Evolutionary conservation across 1,140 invertebrate species (phyloP).

Genomic region (Caerostris darwini): DNA sequence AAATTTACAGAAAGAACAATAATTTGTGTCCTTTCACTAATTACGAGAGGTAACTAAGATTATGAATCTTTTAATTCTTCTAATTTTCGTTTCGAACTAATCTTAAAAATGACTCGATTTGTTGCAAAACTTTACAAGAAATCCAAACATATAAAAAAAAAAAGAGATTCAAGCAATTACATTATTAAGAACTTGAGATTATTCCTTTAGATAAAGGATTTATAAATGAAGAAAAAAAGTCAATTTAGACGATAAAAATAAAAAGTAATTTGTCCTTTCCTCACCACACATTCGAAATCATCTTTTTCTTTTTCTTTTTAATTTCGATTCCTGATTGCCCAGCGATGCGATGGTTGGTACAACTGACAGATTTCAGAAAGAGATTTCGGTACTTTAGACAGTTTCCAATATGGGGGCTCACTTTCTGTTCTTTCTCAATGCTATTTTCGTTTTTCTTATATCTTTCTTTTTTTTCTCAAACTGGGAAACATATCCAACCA

Average conservation of each 20-base stretch:
- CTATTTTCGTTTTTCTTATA: background rate
- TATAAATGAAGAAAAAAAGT: background rate
- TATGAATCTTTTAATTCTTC: no score
- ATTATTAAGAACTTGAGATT: no score
- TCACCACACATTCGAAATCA: background rate
- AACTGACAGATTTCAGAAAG: constrained; percentile 44
- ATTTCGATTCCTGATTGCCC: background rate
- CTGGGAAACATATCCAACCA: background rate
- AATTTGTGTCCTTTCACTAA: no score
- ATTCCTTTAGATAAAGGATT: background rate
- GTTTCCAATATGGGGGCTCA: constrained; percentile 22
- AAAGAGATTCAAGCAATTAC: no score
- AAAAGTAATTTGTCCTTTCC: background rate
- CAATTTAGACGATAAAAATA: background rate
- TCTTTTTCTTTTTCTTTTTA: background rate
- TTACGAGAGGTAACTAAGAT: no score
- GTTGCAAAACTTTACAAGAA: no score
- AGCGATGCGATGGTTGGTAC: background rate
- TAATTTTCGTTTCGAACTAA: no score
- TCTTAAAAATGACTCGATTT: no score
- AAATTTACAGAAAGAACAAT: no score
- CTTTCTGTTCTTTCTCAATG: background rate
- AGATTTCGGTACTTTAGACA: constrained; percentile 31
- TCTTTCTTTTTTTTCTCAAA: background rate
- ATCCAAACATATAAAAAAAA: no score